Evolutionary conservation across 2,888 invertebrate genomes (phyloP).

Genomic region (Eristalis tenax): DNA sequence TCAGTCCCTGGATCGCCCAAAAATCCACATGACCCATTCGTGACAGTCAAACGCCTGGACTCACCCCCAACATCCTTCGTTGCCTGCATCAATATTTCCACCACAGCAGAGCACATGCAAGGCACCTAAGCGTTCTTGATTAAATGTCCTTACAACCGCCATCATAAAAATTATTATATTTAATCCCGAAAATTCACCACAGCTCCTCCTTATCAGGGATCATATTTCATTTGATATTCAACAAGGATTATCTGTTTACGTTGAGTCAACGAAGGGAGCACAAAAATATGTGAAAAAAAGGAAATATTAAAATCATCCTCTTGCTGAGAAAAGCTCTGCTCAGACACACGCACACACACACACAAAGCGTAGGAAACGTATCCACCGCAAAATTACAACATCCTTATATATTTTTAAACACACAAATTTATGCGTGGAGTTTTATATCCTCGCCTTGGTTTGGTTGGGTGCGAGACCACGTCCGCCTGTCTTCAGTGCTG

Average conservation of each 20-base stretch:
- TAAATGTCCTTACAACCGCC: conserved; percentile 3
- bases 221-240: conserved; percentile 45
- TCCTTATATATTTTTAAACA: conserved; percentile 27
- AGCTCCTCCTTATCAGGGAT: conserved; percentile 23
- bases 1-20: no score
- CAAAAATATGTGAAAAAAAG: neutral
- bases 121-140: neutral
- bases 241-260: conserved; percentile 50
- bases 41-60: no score
- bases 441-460: conserved; percentile 33
- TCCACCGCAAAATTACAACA: conserved; percentile 22
- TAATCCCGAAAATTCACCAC: conserved; percentile 20
- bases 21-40: neutral
- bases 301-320: conserved; percentile 16
- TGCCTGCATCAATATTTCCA: neutral
- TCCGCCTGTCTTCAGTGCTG: neutral
- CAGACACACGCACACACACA: conserved; percentile 8
- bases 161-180: conserved; percentile 20
- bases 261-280: conserved; percentile 25
- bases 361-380: neutral
- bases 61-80: neutral
- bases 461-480: neutral
- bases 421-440: conserved; percentile 39
- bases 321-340: conserved; percentile 2
- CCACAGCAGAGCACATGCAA: neutral